A percentile compares a stretch with the other conserved stretches of the same genome.
Conservation (phyloP, 2,113 vertebrate genomes). For the Leiothrix lutea region DNA sequence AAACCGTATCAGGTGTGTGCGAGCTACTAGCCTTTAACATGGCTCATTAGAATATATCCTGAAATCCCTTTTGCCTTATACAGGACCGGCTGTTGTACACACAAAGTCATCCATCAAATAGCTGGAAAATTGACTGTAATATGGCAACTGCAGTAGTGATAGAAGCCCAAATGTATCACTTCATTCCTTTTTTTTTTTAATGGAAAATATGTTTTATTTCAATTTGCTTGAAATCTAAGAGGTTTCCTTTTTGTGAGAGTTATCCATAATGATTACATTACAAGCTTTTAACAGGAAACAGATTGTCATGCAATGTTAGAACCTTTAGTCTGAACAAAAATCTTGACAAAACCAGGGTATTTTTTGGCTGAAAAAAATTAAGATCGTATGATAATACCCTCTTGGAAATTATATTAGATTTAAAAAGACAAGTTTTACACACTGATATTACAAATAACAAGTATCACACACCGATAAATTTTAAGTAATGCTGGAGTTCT, state of each 20-base stretch:
- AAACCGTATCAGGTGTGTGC: conserved; percentile 48
- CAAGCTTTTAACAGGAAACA: conserved; percentile 72
- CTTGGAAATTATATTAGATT: conserved; percentile 22
- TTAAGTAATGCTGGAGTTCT: conserved; percentile 23
- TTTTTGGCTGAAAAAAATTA: conserved; percentile 76
- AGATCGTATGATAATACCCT: conserved; percentile 73
- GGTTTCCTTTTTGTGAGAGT: conserved; percentile 32
- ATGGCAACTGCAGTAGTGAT: conserved; percentile 46
- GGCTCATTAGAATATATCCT: conserved; percentile 65
- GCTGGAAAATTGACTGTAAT: conserved; percentile 59
- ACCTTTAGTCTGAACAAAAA: conserved; percentile 75
- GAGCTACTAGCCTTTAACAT: conserved; percentile 66
- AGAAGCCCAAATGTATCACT: conserved; percentile 71
- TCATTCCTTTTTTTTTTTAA: conserved; percentile 42
- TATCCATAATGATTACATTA: conserved; percentile 73
- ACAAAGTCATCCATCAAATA: conserved; percentile 81
- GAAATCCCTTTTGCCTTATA: conserved; percentile 76
- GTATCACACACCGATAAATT: not conserved
- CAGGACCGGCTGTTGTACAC: conserved; percentile 66
- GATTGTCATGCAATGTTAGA: conserved; percentile 71
- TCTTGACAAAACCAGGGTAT: conserved; percentile 72
- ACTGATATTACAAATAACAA: not conserved
- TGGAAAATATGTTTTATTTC: conserved; percentile 53
- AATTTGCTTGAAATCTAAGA: conserved; percentile 46
- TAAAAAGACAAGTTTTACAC: not conserved